These are phyloP conservation scores for Atta colombica DNA, from an alignment of 1,140 invertebrate genomes.

Conservation along the genomic window DNA sequence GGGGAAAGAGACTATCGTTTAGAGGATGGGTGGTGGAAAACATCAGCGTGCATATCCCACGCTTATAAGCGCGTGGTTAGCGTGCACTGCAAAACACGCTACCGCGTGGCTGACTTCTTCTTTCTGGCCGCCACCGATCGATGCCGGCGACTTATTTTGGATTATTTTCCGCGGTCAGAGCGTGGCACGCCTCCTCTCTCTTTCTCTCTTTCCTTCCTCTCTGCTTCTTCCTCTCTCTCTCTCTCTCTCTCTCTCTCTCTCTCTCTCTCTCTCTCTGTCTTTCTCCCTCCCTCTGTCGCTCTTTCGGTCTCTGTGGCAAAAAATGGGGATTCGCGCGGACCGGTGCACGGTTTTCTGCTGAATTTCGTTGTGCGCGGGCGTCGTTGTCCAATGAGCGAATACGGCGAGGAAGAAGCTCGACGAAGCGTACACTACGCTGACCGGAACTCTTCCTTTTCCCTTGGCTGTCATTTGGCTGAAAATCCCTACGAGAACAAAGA, in stretches of 20 bases:
- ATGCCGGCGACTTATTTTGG: slow-evolving; percentile 81
- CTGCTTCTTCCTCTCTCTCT: background rate
- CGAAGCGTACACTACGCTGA: slow-evolving; percentile 61
- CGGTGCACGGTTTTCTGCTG: slow-evolving; percentile 75
- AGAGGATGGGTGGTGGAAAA: slow-evolving; percentile 50
- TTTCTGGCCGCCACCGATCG: slow-evolving; percentile 76
- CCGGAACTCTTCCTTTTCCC: slow-evolving; percentile 58
- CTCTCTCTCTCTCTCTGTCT: background rate
- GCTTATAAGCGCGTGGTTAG: slow-evolving; percentile 55
- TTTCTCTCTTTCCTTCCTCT: too few relatives aligned
- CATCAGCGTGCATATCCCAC: slow-evolving; percentile 64
- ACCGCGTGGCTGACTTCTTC: slow-evolving; percentile 69
- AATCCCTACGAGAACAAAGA: slow-evolving; percentile 62
- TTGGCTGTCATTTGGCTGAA: slow-evolving; percentile 57
- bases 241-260: background rate
- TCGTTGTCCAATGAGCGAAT: slow-evolving; percentile 71
- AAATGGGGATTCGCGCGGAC: slow-evolving; percentile 74
- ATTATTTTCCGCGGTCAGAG: slow-evolving; percentile 77
- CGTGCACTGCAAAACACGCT: slow-evolving; percentile 68
- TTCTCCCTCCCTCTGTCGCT: background rate
- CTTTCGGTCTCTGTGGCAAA: slow-evolving; percentile 65
- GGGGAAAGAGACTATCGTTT: background rate
- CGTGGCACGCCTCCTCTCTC: slow-evolving; percentile 49
- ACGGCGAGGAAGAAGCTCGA: slow-evolving; percentile 70
- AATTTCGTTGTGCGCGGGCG: slow-evolving; percentile 70